Evolutionary conservation across 2,888 invertebrate genomes (phyloP).

Genomic region (Stenodema calcarata): DNA sequence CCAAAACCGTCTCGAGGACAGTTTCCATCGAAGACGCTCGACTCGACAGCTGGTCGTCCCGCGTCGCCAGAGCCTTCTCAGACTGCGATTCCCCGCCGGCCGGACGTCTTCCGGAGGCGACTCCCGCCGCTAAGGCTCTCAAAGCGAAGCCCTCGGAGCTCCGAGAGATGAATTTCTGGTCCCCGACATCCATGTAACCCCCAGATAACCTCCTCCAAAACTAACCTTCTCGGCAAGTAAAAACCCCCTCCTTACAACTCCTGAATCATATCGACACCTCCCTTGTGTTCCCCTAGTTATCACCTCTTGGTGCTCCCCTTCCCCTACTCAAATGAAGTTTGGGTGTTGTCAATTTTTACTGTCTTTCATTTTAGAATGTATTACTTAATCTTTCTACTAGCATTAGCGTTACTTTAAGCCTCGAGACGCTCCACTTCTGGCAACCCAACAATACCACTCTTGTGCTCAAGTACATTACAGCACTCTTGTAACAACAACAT

Average conservation of each 20-base stretch:
- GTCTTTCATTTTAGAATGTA: not conserved
- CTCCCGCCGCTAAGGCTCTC: constrained; percentile 56
- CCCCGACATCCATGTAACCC: constrained; percentile 79
- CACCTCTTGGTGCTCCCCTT: not conserved
- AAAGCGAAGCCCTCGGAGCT: constrained; percentile 74
- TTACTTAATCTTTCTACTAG: not conserved
- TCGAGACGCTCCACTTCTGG: too few relatives aligned
- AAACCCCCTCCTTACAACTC: too few relatives aligned
- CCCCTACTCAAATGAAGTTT: not conserved
- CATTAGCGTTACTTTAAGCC: not conserved
- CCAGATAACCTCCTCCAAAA: not conserved
- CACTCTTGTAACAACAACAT: too few relatives aligned
- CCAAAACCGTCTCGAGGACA: constrained; percentile 3
- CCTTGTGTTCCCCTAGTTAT: not conserved
- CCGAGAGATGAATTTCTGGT: constrained; percentile 85
- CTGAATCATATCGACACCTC: not conserved
- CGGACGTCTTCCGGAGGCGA: not conserved
- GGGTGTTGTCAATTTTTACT: not conserved
- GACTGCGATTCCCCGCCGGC: constrained; percentile 29
- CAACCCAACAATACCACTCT: not conserved
- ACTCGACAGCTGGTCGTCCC: constrained; percentile 11
- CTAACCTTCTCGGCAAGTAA: not conserved
- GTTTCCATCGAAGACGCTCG: constrained; percentile 30
- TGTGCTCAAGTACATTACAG: too few relatives aligned
- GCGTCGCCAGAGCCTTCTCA: constrained; percentile 8